Base-by-base conservation (phyloP, 2,888 invertebrate species). In the Hymenopus coronatus region DNA sequence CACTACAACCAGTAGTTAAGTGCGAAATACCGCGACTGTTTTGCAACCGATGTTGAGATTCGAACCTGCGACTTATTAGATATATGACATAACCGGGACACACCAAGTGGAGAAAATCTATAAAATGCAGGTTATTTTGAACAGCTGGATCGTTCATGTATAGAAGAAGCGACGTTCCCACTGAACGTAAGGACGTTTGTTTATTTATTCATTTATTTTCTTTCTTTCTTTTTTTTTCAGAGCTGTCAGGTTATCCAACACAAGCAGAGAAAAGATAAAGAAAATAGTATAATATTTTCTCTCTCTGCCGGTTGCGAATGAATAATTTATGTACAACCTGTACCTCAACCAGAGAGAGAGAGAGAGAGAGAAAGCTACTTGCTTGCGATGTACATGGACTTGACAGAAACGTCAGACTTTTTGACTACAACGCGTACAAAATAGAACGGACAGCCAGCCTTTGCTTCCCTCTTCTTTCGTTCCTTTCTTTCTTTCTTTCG, bases 241-340 rank as follows among this genome's bases (percentile, higher is more conserved):
- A 70, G 54, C 54, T 70, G 54, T 70, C 54, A 70, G 54, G 54
- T 70, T 70, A 25, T 25, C 54, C 54, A 70, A 70, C 54, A 70
- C 54, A 70, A 70, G 54, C 54, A 70, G 54, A 70, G 54, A 70
- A 70, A 70, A 25, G 54, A 70, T 70, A 70, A 70, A 70, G 54
- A 70, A 70, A 70, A 70, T 70, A 70, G 54, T 70, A 70, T 70
- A 70, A 70, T 70, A 70, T 70, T 70, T 70, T 70, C 54, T 70
- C 54, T 70, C 54, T 70, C 54, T 70, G 54, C 54, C 54, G 54
- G 54, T 70, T 70, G 54, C 54, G 54, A 70, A 82, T 87, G 87
- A 87, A 87, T 87, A 87, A 87, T 87, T 87, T 87, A 87, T 87
- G 87, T 87, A 81, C 33, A 87, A 87, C 87, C 82, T 87, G 40